These are phyloP conservation scores for Drosophila sp. DNA, from an alignment of 1,140 invertebrate species.

Conservation along the genomic window DNA sequence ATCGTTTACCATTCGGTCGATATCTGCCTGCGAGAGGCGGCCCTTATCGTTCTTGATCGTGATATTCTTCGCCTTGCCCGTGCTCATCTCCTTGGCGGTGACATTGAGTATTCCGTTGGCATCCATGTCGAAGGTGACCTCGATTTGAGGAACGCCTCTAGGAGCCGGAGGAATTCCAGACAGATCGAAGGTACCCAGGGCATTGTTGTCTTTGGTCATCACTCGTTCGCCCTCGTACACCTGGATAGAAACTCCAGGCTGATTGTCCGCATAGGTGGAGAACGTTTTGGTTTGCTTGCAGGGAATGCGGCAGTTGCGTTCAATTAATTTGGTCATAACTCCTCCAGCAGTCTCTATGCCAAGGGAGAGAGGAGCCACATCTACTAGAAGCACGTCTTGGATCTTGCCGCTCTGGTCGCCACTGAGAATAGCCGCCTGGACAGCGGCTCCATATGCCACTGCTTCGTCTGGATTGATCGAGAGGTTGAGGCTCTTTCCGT, in stretches of 20 bases:
- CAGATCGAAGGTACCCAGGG: conserved; percentile 90
- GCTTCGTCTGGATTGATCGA: conserved; percentile 92
- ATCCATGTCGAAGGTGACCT: conserved; percentile 87
- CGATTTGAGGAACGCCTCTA: conserved; percentile 90
- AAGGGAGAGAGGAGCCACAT: conserved; percentile 85
- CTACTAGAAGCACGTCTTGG: conserved; percentile 86
- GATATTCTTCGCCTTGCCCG: conserved; percentile 88
- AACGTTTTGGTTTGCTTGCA: conserved; percentile 87
- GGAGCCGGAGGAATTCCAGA: conserved; percentile 92
- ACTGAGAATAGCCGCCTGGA: conserved; percentile 90
- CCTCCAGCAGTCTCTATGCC: conserved; percentile 86
- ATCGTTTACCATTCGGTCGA: conserved; percentile 85
- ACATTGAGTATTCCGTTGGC: conserved; percentile 88
- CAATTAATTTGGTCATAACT: conserved; percentile 87
- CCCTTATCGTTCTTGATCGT: conserved; percentile 94
- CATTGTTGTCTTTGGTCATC: conserved; percentile 90
- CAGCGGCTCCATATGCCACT: conserved; percentile 89
- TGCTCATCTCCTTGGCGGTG: conserved; percentile 85
- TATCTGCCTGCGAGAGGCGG: conserved; percentile 91
- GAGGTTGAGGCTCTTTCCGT: conserved; percentile 87
- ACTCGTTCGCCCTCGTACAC: conserved; percentile 88
- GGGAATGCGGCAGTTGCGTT: conserved; percentile 86
- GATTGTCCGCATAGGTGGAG: conserved; percentile 89
- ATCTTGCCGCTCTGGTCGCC: conserved; percentile 90
- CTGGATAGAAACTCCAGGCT: conserved; percentile 88